Percentiles rank a stretch among this genome's conserved stretches.
phyloP scores from a whole-genome alignment of 1,140 invertebrate genomes.

The Cotesia glomerata region DNA sequence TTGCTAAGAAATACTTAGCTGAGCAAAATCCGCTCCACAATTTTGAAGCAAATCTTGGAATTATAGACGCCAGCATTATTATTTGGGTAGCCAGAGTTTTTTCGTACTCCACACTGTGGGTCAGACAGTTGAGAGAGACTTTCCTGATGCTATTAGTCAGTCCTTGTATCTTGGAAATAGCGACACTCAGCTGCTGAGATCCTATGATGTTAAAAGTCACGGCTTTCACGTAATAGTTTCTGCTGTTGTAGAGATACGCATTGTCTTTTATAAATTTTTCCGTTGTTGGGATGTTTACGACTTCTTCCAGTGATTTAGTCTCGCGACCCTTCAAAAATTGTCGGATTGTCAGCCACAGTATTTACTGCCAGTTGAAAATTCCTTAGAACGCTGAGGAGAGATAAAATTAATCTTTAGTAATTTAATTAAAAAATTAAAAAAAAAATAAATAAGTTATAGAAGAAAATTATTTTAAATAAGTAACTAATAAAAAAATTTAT shows the following conservation, averaged over 20 bases:
- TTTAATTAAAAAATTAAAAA: no score
- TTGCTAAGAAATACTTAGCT: conserved; percentile 64
- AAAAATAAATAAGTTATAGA: no score
- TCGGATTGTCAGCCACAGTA: conserved; percentile 76
- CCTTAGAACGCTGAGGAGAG: conserved; percentile 74
- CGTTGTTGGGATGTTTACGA: conserved; percentile 36
- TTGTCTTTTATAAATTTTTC: conserved; percentile 68
- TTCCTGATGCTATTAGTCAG: conserved; percentile 73
- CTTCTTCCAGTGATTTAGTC: conserved; percentile 37
- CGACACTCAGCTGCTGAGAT: conserved; percentile 81
- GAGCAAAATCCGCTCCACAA: conserved; percentile 81
- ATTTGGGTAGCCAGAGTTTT: conserved; percentile 77
- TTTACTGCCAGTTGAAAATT: conserved; percentile 81
- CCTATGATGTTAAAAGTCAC: conserved; percentile 73
- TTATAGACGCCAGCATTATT: conserved; percentile 85
- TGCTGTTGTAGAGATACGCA: conserved; percentile 72
- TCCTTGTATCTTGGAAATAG: conserved; percentile 84
- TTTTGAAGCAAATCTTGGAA: conserved; percentile 89
- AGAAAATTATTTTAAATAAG: conserved; percentile 4
- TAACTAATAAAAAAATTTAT: not conserved
- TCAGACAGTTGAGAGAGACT: conserved; percentile 66
- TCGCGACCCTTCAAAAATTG: conserved; percentile 68
- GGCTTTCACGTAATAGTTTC: conserved; percentile 80
- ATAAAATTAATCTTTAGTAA: conserved; percentile 22
- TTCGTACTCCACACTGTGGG: conserved; percentile 78